Evolutionary conservation across 2,888 invertebrate species (phyloP).

Genomic region (Osmoderma eremita): DNA sequence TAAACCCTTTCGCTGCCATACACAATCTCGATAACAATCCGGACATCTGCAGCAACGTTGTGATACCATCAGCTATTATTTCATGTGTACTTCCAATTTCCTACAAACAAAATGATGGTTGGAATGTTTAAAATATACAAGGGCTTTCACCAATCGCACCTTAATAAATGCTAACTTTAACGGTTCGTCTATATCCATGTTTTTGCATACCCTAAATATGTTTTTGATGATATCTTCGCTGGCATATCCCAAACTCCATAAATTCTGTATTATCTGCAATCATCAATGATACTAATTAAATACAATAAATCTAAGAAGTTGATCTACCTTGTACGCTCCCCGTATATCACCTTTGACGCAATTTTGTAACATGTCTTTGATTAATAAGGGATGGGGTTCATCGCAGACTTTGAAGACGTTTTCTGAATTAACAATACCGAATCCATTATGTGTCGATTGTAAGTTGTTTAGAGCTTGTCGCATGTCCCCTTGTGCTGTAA

Average conservation of each 20-base stretch:
- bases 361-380: conserved; percentile 89
- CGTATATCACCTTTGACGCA: conserved; percentile 85
- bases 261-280: conserved; percentile 78
- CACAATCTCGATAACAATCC: conserved; percentile 89
- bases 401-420: conserved; percentile 99
- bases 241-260: conserved; percentile 95
- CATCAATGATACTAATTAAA: neutral
- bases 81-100: conserved; percentile 93
- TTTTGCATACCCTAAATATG: conserved; percentile 93
- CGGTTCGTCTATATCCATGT: conserved; percentile 81
- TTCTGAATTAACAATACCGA: conserved; percentile 87
- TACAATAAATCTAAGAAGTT: neutral
- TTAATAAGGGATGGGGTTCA: conserved; percentile 95
- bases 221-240: conserved; percentile 96
- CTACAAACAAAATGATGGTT: conserved; percentile 61
- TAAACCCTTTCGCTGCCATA: conserved; percentile 53
- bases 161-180: conserved; percentile 86
- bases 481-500: conserved; percentile 99
- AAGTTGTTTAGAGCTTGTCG: conserved; percentile 97
- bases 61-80: conserved; percentile 89
- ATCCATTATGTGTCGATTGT: conserved; percentile 94
- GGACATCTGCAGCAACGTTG: conserved; percentile 89
- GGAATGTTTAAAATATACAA: neutral
- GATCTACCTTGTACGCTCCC: conserved; percentile 78
- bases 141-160: conserved; percentile 60